These are phyloP conservation scores for Hyla sarda DNA, from an alignment of 2,113 vertebrate species.

Conservation along the genomic window DNA sequence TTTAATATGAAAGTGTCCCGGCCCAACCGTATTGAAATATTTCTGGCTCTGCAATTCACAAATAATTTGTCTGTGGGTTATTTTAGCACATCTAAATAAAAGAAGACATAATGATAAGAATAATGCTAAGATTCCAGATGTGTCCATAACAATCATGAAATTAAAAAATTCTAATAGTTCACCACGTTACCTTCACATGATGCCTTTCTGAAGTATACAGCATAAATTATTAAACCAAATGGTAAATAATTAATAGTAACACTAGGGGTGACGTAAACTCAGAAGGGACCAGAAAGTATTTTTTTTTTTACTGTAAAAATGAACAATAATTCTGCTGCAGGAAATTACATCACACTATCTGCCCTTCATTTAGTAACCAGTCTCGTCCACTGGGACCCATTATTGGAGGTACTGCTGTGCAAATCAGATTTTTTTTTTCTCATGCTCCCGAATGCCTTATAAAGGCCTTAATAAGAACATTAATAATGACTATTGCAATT, in stretches of 20 bases:
- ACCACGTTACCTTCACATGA: neutral
- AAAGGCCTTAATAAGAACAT: neutral
- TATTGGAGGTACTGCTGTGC: neutral
- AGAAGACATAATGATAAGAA: too few relatives aligned
- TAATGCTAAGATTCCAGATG: neutral
- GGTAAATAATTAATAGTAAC: constrained; percentile 36
- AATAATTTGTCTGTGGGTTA: too few relatives aligned
- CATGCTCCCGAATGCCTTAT: too few relatives aligned
- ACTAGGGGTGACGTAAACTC: constrained; percentile 34
- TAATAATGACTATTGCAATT: too few relatives aligned
- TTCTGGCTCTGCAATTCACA: too few relatives aligned
- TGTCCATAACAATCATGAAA: neutral
- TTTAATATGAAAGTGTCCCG: neutral
- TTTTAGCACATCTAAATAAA: too few relatives aligned
- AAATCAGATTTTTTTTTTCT: neutral
- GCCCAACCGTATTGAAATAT: neutral
- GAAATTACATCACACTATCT: neutral
- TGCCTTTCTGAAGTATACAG: neutral
- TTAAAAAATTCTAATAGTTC: neutral
- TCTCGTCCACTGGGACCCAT: neutral
- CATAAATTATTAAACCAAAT: constrained; percentile 40
- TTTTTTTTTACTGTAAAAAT: neutral
- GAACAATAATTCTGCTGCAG: neutral
- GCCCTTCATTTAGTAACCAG: neutral
- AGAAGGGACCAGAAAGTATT: neutral